Evolutionary conservation across 37 sponge, comb jelly and placozoan species (phyloP).

Genomic region (Hormiphora californensis): DNA sequence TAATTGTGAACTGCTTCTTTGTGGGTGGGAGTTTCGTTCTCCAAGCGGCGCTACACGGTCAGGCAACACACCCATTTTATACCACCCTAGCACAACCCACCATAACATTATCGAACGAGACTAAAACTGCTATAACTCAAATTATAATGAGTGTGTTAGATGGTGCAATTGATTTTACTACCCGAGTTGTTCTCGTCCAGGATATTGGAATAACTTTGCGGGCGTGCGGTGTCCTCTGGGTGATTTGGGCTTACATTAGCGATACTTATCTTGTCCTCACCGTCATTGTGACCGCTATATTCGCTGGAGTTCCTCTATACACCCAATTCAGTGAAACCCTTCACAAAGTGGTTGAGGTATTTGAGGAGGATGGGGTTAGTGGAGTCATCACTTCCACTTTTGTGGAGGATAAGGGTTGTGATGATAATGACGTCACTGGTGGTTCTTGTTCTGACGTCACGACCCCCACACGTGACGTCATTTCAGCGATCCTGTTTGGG

Average conservation of each 20-base stretch:
- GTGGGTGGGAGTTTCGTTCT: background rate
- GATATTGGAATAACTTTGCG: background rate
- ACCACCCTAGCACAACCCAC: background rate
- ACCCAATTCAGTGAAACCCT: background rate
- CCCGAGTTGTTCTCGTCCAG: slow-evolving; percentile 24
- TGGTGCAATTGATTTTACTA: slow-evolving; percentile 11
- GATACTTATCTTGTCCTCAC: background rate
- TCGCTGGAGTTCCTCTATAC: background rate
- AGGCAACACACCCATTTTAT: background rate
- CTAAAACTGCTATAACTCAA: background rate
- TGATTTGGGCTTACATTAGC: slow-evolving; percentile 21
- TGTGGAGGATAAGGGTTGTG: background rate
- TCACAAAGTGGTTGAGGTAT: background rate
- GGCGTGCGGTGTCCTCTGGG: background rate
- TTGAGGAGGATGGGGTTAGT: background rate
- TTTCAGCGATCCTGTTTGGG: slow-evolving; percentile 1
- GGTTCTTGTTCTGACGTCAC: background rate
- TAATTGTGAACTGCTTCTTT: slow-evolving; percentile 14
- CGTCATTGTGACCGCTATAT: background rate
- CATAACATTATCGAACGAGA: background rate
- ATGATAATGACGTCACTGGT: background rate
- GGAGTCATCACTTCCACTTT: background rate
- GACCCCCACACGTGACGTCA: too few species aligned
- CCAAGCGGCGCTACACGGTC: background rate
- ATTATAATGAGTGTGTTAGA: background rate